phyloP scores from a whole-genome alignment of 1,140 invertebrate species.

The Sesamia nonagrioides region DNA sequence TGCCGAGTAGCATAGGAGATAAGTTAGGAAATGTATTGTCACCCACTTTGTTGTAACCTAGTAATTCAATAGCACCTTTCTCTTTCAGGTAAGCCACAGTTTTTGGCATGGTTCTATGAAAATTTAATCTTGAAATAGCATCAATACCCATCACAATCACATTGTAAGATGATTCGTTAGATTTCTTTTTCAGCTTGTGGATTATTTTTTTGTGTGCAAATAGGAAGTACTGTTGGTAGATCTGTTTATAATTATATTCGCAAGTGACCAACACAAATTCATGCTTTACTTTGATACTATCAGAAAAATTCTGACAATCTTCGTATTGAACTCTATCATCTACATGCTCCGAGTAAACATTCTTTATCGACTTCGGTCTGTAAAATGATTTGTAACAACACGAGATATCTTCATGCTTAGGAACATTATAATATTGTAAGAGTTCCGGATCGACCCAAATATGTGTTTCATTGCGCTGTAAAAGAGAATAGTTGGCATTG shows the following conservation, averaged over 20 bases:
- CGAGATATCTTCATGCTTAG: constrained; percentile 71
- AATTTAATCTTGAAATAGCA: constrained; percentile 94
- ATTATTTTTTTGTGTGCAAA: constrained; percentile 88
- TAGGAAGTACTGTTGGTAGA: constrained; percentile 91
- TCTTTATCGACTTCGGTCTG: constrained; percentile 82
- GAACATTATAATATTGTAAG: constrained; percentile 88
- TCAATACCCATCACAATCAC: constrained; percentile 95
- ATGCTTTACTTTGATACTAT: constrained; percentile 78
- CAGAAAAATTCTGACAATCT: constrained; percentile 79
- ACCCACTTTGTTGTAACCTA: constrained; percentile 94
- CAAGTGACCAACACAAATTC: constrained; percentile 91
- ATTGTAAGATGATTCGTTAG: constrained; percentile 80
- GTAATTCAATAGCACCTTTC: constrained; percentile 90
- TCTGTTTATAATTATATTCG: constrained; percentile 74
- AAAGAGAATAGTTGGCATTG: constrained; percentile 82
- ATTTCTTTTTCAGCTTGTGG: constrained; percentile 48
- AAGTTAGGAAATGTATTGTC: constrained; percentile 96
- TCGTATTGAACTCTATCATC: constrained; percentile 83
- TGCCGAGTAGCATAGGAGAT: constrained; percentile 91
- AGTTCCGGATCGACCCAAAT: constrained; percentile 85
- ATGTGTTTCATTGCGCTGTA: constrained; percentile 90
- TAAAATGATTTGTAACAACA: constrained; percentile 91
- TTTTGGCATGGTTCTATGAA: constrained; percentile 93
- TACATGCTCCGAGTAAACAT: constrained; percentile 73
- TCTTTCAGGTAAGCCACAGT: constrained; percentile 89